Evolutionary conservation across 1,140 invertebrate species (phyloP), one percentile per base, ranked within the genome.

Genomic region (Cydia pomonella): DNA sequence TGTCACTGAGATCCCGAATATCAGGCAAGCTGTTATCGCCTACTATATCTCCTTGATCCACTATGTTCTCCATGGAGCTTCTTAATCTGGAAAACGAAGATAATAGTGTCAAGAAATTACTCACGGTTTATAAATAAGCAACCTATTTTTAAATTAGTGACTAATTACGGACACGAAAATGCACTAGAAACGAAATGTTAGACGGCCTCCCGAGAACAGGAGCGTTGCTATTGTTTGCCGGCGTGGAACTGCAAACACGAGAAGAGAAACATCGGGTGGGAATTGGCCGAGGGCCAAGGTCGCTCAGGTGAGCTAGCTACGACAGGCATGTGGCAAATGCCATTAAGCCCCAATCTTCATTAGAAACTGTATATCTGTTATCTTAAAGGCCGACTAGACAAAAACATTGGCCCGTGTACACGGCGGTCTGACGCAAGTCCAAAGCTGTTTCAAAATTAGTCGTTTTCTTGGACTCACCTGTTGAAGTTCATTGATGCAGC

Each of bases 11-110:
- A 82, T 96, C 95, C 9, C 93, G 83, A 59, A 94, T 87, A 77
- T 94, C 93, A 10, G 86, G 82, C 59, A 93, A 82, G 76, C 92
- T 88, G 29, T 85, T 80, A 69, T 90, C 88, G 16, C 84, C 84
- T 79, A 90, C 85, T 80, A 90, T 84, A 63, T 91, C 93, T 80
- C 93, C 93, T 77, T 92, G 92, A 77, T 94, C 94, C 41, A 95
- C 95, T 79, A 96, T 93, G 80, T 96, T 95, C 84, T 96, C 95
- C 83, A 95, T 92, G 9, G 95, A 95, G 80, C 94, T 95, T 79
- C 94, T 92, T 66, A 96, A 86, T 92, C 95, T 94, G 84, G 77
- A 89, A 91, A 82, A 21, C 12, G 59, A 13, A 33, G 73, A 53
- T 16, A 66, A 23, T 53, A 47, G 16, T 50, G 13, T 72, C 44